Evolutionary conservation across 35 echinoderm and acorn worm genomes (phyloP), one percentile per base, ranked within the genome.

Genomic region (Apostichopus californicus): DNA sequence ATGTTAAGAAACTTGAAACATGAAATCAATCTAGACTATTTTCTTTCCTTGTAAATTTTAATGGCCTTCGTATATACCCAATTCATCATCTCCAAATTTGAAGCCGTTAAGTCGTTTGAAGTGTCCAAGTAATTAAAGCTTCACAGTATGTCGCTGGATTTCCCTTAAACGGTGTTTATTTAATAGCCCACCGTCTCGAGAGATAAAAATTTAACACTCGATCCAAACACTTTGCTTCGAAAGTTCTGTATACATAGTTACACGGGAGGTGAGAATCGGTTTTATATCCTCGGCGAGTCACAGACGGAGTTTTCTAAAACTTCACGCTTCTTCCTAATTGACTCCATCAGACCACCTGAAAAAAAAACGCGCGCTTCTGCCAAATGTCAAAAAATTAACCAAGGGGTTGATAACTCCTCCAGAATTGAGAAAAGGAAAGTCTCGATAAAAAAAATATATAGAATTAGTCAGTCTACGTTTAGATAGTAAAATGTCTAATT

Each of bases 121-220:
- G 81, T 85, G 81, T 25, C 81, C 21, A 9, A 18, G 81, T 23
- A 58, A 85, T 85, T 85, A 85, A 85, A 59, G 81, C 81, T 85
- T 85, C 71, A 75, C 71, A 75, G 71, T 75, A 22, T 75, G 7
- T 75, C 71, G 71, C 71, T 7, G 71, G 13, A 75, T 75, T 75
- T 75, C 71, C 71, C 71, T 75, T 23, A 85, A 85, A 85, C 81
- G 56, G 81, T 85, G 56, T 85, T 58, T 85, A 75, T 85, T 85
- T 85, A 85, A 85, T 85, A 85, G 81, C 81, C 81, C 15, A 20
- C 17, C 20, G 81, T 85, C 81, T 85, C 81, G 25, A 25, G 81
- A 85, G 81, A 85, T 59, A 56, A 85, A 56, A 18, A 75, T 2
- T 75, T 75, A 75, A 75, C 71, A 75, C 71, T 75, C 71, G 71